Percentiles rank a stretch among this genome's conserved stretches.
Conservation (phyloP, 1,140 invertebrate genomes). For the Aphelenchoides fujianensis region DNA sequence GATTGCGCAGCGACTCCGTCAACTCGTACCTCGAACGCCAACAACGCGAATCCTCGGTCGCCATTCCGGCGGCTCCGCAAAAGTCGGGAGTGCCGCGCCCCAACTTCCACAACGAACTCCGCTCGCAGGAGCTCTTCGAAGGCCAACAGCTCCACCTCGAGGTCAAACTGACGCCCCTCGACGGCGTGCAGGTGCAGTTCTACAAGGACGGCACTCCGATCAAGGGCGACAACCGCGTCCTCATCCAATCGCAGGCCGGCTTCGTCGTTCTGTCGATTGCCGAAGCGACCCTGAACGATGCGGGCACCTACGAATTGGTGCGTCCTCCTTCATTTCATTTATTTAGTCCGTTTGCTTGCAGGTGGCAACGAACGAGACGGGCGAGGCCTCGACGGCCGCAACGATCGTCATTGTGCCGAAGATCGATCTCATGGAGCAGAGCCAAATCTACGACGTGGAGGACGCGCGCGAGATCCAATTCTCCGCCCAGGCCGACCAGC, state of each 20-base stretch:
- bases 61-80: too few species aligned
- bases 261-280: conserved; percentile 91
- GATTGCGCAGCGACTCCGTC: neutral
- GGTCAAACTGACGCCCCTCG: conserved; percentile 87
- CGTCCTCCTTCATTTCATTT: too few species aligned
- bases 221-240: conserved; percentile 68
- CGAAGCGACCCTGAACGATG: conserved; percentile 85
- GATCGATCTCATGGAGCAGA: conserved; percentile 21
- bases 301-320: conserved; percentile 78
- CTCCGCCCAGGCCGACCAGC: conserved; percentile 31
- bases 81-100: conserved; percentile 45
- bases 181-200: conserved; percentile 91
- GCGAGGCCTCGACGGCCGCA: conserved; percentile 87
- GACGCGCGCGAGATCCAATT: conserved; percentile 57
- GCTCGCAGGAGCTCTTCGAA: conserved; percentile 67
- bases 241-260: conserved; percentile 74
- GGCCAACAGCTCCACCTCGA: conserved; percentile 92
- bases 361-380: conserved; percentile 85
- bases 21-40: conserved; percentile 22
- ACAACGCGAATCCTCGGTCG: neutral
- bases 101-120: conserved; percentile 57
- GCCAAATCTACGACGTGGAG: conserved; percentile 52
- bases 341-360: too few species aligned
- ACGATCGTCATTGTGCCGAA: conserved; percentile 69
- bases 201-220: conserved; percentile 84